Evolutionary conservation across 2,888 invertebrate species (phyloP).

Genomic region (Laothoe populi): DNA sequence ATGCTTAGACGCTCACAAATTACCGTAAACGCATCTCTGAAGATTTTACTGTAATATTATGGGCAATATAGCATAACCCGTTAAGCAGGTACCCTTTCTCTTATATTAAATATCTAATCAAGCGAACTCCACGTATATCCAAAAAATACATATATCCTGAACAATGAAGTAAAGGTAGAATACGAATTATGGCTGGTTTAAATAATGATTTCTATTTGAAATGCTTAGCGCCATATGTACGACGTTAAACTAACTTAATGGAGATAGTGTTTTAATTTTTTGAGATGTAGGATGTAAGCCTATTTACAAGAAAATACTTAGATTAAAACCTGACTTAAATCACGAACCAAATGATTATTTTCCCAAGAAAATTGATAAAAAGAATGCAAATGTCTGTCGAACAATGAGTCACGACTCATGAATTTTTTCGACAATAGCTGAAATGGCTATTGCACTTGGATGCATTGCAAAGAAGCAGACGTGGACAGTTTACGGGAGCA

Average conservation of each 20-base stretch:
- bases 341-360: too few relatives aligned
- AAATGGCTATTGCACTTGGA: constrained; percentile 37
- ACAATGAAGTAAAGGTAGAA: too few relatives aligned
- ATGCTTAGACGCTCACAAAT: not conserved
- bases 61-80: constrained; percentile 6
- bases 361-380: not conserved
- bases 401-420: not conserved
- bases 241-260: too few relatives aligned
- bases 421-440: constrained; percentile 26
- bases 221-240: too few relatives aligned
- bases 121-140: not conserved
- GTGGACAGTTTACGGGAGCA: constrained; percentile 36
- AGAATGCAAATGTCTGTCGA: not conserved
- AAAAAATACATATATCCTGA: not conserved
- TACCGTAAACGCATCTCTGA: not conserved
- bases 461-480: constrained; percentile 38
- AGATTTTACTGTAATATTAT: constrained; percentile 15
- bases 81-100: constrained; percentile 14
- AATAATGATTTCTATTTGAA: too few relatives aligned
- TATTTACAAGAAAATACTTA: too few relatives aligned
- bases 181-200: too few relatives aligned
- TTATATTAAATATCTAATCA: not conserved
- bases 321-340: too few relatives aligned
- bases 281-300: too few relatives aligned
- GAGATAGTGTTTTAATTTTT: too few relatives aligned